These are phyloP conservation scores for Steinernema carpocapsae DNA, from an alignment of 2,888 invertebrate genomes.

Conservation along the genomic window DNA sequence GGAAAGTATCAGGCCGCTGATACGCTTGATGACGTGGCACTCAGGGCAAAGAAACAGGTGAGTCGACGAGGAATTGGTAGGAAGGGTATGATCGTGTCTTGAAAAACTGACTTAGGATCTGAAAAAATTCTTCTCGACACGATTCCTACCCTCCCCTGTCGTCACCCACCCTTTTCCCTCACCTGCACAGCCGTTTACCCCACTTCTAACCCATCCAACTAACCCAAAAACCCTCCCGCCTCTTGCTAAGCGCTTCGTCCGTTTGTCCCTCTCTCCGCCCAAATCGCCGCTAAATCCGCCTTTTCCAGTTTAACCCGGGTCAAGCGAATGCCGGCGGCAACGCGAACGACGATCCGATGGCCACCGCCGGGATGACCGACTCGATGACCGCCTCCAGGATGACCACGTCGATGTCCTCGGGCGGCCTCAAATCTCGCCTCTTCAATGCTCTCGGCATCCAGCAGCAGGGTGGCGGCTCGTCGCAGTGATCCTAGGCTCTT, in stretches of 20 bases:
- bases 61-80: not conserved
- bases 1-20: conserved; percentile 99
- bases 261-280: conserved; percentile 19
- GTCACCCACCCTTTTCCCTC: not conserved
- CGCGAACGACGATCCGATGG: not conserved
- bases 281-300: conserved; percentile 13
- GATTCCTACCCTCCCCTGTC: not conserved
- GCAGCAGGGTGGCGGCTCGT: conserved; percentile 14
- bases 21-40: conserved; percentile 95
- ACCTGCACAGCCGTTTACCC: no score
- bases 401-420: conserved; percentile 47
- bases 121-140: no score
- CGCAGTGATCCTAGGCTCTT: not conserved
- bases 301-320: conserved; percentile 34
- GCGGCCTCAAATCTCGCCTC: conserved; percentile 50
- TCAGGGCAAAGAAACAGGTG: conserved; percentile 76
- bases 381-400: conserved; percentile 43
- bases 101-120: no score
- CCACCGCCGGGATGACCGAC: conserved; percentile 11
- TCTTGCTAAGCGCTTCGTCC: conserved; percentile 14
- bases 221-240: not conserved
- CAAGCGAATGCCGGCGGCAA: conserved; percentile 19
- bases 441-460: conserved; percentile 53
- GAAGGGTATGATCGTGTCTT: no score
- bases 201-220: conserved; percentile 2